phyloP scores from a whole-genome alignment of 2,113 vertebrate genomes.

The Dermatemys mawii region DNA sequence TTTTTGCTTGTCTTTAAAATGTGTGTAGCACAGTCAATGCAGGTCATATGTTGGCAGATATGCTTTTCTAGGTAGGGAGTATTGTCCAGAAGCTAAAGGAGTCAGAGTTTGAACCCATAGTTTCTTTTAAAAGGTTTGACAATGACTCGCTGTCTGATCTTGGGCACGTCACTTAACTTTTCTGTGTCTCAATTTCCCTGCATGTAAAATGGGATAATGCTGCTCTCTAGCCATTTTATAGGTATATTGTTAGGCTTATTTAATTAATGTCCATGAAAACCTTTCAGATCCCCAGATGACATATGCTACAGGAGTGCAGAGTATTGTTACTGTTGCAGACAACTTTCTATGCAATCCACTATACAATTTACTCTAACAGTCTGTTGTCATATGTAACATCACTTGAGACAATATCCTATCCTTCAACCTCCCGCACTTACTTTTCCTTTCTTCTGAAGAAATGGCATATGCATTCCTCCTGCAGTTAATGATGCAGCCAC shows the following conservation, averaged over 20 bases:
- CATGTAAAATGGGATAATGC: not conserved
- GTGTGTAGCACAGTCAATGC: not conserved
- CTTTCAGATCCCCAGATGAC: not conserved
- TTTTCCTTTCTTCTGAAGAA: constrained; percentile 66
- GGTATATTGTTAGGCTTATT: not conserved
- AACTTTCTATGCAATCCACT: not conserved
- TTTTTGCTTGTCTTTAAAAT: not conserved
- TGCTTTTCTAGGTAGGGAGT: not conserved
- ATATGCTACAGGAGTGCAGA: not conserved
- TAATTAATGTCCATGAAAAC: not conserved
- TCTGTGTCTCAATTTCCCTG: not conserved
- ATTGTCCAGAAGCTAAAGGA: not conserved
- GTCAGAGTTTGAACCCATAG: not conserved
- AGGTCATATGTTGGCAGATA: not conserved
- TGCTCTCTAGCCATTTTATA: not conserved
- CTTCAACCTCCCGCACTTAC: constrained; percentile 64
- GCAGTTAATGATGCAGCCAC: constrained; percentile 97
- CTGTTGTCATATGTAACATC: too few species aligned
- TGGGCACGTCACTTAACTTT: not conserved
- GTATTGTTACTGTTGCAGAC: not conserved
- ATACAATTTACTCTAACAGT: not conserved
- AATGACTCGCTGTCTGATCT: not conserved
- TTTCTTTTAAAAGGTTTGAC: not conserved
- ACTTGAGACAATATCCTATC: not conserved
- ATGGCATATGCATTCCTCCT: constrained; percentile 61